Evolutionary conservation across 2,888 invertebrate genomes (phyloP), one percentile per base, ranked within the genome.

Genomic region (Apotomis capreana): DNA sequence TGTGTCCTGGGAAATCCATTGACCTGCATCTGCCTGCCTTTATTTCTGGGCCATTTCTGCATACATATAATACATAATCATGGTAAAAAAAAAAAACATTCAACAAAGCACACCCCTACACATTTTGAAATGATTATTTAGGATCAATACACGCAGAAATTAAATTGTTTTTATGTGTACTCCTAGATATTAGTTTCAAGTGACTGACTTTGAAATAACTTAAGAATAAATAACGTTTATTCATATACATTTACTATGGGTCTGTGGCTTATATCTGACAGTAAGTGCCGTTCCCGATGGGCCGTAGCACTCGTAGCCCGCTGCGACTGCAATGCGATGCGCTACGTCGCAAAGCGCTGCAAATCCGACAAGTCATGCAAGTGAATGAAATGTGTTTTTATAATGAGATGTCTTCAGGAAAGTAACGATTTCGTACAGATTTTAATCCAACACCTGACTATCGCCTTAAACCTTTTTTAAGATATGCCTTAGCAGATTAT

Each of bases 201-300:
- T 70, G 65, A 70, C 70, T 65, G 65, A 65, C 49, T 65, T 65
- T 46, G 49, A 46, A 55, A 65, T 65, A 60, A 65, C 54, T 59
- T 65, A 55, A 55, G 46, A 44, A 44, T 55, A 65, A 64, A 70
- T 46, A 46, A 65, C 46, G 59, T 60, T 60, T 36, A 9, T 49
- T 49, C 49, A 49, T 49, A 64, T 52, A 58, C 44, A 64, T 70
- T 70, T 59, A 54, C 54, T 26, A 44, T 52, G 58, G 52, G 26
- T 54, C 44, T 55, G n/a, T 67, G 55, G 49, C 52, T 60, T 12
- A 4, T 26, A 9, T 12, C 26, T 26, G 26, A 1, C 26, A 26
- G 26, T 26, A 26, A 26, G 26, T 26, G 26, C 40, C 40, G 5
- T 6, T 40, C 40, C 40, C 40, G 40, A 6, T 5, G 40, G 40